These are phyloP conservation scores for Phlogophora meticulosa DNA, from an alignment of 2,888 invertebrate species.

Conservation along the genomic window DNA sequence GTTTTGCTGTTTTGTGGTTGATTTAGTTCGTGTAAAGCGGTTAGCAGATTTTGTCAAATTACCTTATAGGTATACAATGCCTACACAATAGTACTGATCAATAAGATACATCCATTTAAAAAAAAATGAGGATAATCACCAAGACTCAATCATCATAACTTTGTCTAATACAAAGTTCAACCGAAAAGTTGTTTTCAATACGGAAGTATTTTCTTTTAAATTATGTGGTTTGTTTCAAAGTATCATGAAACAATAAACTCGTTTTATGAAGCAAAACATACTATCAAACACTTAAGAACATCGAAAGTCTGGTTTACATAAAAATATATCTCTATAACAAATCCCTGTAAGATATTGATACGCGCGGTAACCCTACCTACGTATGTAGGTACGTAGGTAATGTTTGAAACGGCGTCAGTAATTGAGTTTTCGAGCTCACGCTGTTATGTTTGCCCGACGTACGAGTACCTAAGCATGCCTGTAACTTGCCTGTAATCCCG, in stretches of 20 bases:
- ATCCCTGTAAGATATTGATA: slow-evolving; percentile 42
- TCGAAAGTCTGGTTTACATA: background rate
- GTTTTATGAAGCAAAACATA: no score
- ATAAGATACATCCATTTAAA: no score
- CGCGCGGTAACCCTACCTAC: slow-evolving; percentile 48
- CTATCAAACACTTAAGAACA: background rate
- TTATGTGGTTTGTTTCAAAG: no score
- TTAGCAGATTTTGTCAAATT: background rate
- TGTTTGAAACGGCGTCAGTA: slow-evolving; percentile 72
- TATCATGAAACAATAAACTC: no score
- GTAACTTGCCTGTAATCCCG: slow-evolving; percentile 64
- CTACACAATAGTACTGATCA: no score
- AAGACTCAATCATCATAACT: no score
- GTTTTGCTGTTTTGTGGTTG: background rate
- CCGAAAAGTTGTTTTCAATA: no score
- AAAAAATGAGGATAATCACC: no score
- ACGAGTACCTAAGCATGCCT: slow-evolving; percentile 60
- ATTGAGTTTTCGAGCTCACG: slow-evolving; percentile 76
- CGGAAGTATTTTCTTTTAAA: no score
- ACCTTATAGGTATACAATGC: no score
- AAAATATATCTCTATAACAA: slow-evolving; percentile 1
- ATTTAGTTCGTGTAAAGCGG: background rate
- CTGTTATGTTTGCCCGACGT: slow-evolving; percentile 69
- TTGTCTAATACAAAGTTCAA: no score
- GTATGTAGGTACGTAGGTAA: slow-evolving; percentile 53